phyloP scores from a whole-genome alignment of 2,888 invertebrate species.

The Notocelia uddmanniana region DNA sequence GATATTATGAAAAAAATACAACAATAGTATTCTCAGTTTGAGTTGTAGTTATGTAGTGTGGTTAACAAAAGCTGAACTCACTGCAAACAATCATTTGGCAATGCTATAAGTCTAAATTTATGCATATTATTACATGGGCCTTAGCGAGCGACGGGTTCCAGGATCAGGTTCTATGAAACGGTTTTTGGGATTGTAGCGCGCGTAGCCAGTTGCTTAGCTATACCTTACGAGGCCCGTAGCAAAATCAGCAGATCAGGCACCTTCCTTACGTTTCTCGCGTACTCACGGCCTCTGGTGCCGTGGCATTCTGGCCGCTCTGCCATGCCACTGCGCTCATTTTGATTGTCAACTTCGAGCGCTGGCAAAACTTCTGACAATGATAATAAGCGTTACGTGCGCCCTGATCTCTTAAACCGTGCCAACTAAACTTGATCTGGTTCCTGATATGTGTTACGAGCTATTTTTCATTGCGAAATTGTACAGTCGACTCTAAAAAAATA shows the following conservation, averaged over 20 bases:
- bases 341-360: neutral
- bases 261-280: too few relatives aligned
- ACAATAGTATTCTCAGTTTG: conserved; percentile 1
- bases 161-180: neutral
- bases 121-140: neutral
- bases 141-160: neutral
- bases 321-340: neutral
- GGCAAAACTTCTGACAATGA: too few relatives aligned
- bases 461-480: too few relatives aligned
- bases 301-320: too few relatives aligned
- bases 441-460: too few relatives aligned
- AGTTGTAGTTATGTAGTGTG: neutral
- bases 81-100: neutral
- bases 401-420: neutral
- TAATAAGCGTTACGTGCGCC: neutral
- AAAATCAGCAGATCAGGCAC: too few relatives aligned
- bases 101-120: neutral
- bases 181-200: neutral
- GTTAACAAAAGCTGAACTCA: neutral
- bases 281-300: too few relatives aligned
- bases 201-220: neutral
- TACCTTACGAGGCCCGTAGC: too few relatives aligned
- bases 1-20: neutral
- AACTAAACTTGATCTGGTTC: neutral
- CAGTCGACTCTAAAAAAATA: neutral